phyloP scores from a whole-genome alignment of 2,797 vertebrate genomes.

The Malacoraja senta region DNA sequence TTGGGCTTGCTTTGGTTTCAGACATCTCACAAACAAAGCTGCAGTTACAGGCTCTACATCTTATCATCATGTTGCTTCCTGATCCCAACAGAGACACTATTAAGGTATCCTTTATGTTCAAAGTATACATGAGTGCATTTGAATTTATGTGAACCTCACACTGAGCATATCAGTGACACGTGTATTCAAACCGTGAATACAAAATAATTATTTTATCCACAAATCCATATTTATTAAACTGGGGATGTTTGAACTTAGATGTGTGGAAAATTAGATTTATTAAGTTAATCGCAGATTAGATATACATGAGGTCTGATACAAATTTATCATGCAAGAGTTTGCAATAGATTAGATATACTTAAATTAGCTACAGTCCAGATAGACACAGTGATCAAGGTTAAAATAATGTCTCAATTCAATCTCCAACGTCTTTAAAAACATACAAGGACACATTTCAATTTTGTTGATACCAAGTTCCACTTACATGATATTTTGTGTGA shows the following conservation, averaged over 20 bases:
- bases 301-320: background rate
- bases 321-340: background rate
- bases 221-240: too few relatives aligned
- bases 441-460: too few relatives aligned
- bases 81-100: conserved; percentile 80
- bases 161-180: too few relatives aligned
- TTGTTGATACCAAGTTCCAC: background rate
- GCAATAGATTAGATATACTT: background rate
- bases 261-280: too few relatives aligned
- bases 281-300: too few relatives aligned
- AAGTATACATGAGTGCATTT: too few relatives aligned
- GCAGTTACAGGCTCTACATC: conserved; percentile 86
- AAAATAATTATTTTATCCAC: too few relatives aligned
- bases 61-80: conserved; percentile 81
- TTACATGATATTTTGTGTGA: background rate
- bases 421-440: background rate
- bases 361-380: too few relatives aligned
- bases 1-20: conserved; percentile 54
- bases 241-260: too few relatives aligned
- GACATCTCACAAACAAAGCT: conserved; percentile 75
- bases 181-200: too few relatives aligned
- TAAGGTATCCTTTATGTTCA: conserved; percentile 58
- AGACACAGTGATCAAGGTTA: background rate
- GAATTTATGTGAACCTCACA: too few relatives aligned
- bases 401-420: background rate